These are phyloP conservation scores for Philopedon plagiatum DNA, from an alignment of 2,888 invertebrate species.

Conservation along the genomic window DNA sequence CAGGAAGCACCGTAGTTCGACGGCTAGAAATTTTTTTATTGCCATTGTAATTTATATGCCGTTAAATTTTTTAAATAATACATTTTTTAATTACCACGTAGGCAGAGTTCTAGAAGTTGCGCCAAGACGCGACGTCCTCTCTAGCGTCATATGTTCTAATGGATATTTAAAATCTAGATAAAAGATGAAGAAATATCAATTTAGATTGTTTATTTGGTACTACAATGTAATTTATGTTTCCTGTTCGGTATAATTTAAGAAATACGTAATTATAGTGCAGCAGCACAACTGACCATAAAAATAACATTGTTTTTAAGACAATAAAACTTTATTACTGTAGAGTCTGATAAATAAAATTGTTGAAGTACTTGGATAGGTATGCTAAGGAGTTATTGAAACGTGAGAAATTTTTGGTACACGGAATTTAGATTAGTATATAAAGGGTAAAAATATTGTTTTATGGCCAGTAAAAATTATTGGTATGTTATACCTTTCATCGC, in stretches of 20 bases:
- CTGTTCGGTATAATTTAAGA: slow-evolving; percentile 49
- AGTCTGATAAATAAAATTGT: slow-evolving; percentile 33
- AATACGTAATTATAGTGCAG: slow-evolving; percentile 47
- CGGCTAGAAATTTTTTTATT: not conserved
- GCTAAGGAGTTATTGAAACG: slow-evolving; percentile 17
- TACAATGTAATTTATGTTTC: slow-evolving; percentile 49
- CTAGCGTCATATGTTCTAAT: slow-evolving; percentile 35
- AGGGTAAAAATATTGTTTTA: not conserved
- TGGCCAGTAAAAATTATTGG: no score
- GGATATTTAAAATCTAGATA: slow-evolving; percentile 34
- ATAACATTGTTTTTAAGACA: slow-evolving; percentile 45
- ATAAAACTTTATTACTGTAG: slow-evolving; percentile 35
- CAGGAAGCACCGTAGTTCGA: no score
- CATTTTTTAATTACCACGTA: not conserved
- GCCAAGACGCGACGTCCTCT: not conserved
- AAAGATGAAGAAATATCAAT: slow-evolving; percentile 46
- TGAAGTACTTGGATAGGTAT: slow-evolving; percentile 26
- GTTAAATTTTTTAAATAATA: not conserved
- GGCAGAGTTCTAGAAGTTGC: not conserved
- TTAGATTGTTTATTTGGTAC: slow-evolving; percentile 44
- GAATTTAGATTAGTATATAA: slow-evolving; percentile 6
- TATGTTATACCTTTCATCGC: no score
- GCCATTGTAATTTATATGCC: not conserved
- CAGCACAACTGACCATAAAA: slow-evolving; percentile 46
- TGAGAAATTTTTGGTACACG: slow-evolving; percentile 17